Conservation (phyloP, 2,888 invertebrate genomes). For the Orchesellides sinensis region DNA sequence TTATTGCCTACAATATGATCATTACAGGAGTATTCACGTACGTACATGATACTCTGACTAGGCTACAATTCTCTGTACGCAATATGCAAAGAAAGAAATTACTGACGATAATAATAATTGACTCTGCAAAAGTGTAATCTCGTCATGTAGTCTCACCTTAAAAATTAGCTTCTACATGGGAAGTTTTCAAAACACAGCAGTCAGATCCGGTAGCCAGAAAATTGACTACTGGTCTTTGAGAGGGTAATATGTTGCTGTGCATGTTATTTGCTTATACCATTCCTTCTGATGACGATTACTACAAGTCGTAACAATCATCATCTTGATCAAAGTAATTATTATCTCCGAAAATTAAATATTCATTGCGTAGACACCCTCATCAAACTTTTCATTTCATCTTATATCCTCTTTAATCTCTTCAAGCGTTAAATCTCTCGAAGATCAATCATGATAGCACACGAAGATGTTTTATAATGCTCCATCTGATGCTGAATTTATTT, state of each 20-base stretch:
- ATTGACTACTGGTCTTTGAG: constrained; percentile 50
- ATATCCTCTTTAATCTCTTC: neutral
- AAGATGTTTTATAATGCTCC: neutral
- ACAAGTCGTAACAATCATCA: constrained; percentile 11
- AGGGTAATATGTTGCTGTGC: neutral
- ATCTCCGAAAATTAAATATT: constrained; percentile 39
- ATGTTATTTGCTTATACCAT: neutral
- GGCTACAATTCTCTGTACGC: no score
- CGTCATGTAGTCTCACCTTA: neutral
- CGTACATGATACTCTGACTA: no score
- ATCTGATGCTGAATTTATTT: no score
- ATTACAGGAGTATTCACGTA: no score
- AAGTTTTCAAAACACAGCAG: constrained; percentile 12
- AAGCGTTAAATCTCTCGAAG: constrained; percentile 1
- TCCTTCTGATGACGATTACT: neutral
- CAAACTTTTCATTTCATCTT: constrained; percentile 5
- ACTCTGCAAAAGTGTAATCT: neutral
- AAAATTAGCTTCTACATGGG: neutral
- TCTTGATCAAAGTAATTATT: constrained; percentile 13
- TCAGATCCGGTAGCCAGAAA: constrained; percentile 51
- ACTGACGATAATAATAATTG: neutral
- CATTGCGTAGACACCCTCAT: constrained; percentile 23
- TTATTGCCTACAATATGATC: no score
- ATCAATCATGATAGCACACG: neutral
- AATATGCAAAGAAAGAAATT: no score